Conservation (phyloP, 1,140 invertebrate genomes). For the Adoxophyes honmai region DNA sequence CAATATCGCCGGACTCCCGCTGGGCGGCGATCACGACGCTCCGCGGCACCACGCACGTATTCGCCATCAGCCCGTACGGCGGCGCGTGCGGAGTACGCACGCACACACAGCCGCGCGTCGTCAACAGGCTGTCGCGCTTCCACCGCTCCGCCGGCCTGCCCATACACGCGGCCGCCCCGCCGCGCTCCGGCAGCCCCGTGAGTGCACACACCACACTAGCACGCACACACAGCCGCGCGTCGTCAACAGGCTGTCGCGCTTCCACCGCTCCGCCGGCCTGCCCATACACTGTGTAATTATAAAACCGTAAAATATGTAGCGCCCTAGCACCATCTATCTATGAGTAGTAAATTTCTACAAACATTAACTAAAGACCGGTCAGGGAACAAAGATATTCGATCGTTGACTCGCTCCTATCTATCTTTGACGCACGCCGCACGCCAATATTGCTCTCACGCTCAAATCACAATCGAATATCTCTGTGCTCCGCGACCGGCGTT, state of each 20-base stretch:
- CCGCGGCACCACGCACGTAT: conserved; percentile 97
- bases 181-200: conserved; percentile 81
- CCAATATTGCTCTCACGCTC: too few species aligned
- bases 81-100: conserved; percentile 93
- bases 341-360: too few species aligned
- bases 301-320: too few species aligned
- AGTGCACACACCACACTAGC: conserved; percentile 18
- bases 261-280: conserved; percentile 96
- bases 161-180: conserved; percentile 78
- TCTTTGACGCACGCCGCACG: too few species aligned
- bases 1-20: conserved; percentile 93
- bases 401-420: too few species aligned
- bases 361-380: too few species aligned
- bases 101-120: conserved; percentile 94
- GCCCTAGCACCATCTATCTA: too few species aligned
- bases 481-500: too few species aligned
- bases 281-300: too few species aligned
- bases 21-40: conserved; percentile 97
- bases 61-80: conserved; percentile 98
- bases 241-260: conserved; percentile 92
- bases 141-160: conserved; percentile 94
- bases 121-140: conserved; percentile 96
- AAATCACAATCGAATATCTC: too few species aligned
- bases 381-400: too few species aligned
- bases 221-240: conserved; percentile 36